Conservation (phyloP, 2,113 vertebrate species). For the Motacilla alba region DNA sequence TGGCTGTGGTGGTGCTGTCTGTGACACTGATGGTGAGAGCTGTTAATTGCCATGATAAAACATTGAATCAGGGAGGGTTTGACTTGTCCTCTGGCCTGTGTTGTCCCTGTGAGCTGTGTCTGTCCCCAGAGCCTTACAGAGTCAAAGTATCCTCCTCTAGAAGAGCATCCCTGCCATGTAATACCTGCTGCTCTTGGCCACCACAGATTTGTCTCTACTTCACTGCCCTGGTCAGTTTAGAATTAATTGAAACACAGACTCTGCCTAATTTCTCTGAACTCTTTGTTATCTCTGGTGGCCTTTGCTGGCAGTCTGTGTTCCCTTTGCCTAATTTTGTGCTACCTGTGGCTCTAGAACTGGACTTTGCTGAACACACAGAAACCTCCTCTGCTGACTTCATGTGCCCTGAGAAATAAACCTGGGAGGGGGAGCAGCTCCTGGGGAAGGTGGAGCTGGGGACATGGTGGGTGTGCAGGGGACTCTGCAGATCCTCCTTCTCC, state of each 20-base stretch:
- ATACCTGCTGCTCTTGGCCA: not conserved
- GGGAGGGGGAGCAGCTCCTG: not conserved
- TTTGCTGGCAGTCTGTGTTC: not conserved
- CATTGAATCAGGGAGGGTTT: not conserved
- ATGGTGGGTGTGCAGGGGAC: accelerated
- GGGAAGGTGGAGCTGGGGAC: not conserved
- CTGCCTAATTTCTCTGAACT: not conserved
- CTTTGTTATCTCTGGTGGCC: not conserved
- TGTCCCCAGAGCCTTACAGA: not conserved
- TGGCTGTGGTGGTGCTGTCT: accelerated
- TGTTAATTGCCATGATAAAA: not conserved
- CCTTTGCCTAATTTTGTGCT: not conserved
- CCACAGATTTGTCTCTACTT: not conserved
- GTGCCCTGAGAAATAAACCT: not conserved
- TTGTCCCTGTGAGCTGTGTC: not conserved
- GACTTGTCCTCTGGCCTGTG: not conserved
- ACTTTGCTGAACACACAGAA: not conserved
- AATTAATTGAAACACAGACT: not conserved
- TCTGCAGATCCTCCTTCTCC: not conserved
- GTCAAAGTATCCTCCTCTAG: not conserved
- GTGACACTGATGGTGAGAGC: not conserved
- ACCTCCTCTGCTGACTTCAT: not conserved
- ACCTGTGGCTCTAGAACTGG: not conserved
- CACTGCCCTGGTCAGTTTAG: not conserved
- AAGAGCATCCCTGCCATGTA: not conserved